Conservation (phyloP, 2,113 vertebrate species). For the Collichthys lucidus region DNA sequence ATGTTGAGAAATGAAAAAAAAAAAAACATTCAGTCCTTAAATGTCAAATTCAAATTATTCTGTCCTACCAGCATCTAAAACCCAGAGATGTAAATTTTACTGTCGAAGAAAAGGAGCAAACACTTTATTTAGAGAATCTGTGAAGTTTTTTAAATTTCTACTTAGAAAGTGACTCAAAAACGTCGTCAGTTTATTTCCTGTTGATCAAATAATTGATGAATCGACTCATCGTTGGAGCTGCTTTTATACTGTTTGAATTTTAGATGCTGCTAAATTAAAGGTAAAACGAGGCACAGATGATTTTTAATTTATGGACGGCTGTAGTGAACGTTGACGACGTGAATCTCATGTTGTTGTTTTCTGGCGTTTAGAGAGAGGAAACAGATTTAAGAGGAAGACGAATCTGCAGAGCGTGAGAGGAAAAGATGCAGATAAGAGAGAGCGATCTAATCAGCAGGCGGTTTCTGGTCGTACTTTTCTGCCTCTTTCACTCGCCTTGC, state of each 20-base stretch:
- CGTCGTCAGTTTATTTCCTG: not conserved
- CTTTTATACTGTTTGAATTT: not conserved
- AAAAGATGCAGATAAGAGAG: constrained; percentile 22
- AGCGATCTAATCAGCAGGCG: constrained; percentile 39
- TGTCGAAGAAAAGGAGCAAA: no score
- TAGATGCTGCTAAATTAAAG: not conserved
- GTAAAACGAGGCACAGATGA: no score
- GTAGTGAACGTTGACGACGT: not conserved
- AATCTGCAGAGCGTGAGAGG: constrained; percentile 10
- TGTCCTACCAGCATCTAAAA: no score
- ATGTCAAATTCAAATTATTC: no score
- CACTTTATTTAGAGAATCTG: no score
- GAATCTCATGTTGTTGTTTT: not conserved
- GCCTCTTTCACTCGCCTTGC: constrained; percentile 4
- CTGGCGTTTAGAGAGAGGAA: not conserved
- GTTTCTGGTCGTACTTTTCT: constrained; percentile 33
- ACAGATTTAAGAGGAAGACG: constrained; percentile 15
- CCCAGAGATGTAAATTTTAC: no score
- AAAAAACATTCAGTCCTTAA: no score
- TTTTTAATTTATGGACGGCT: constrained; percentile 17
- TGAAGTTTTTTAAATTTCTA: no score
- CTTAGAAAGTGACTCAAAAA: no score
- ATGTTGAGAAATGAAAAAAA: no score
- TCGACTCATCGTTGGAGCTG: not conserved
- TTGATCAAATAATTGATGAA: not conserved